phyloP scores from a whole-genome alignment of 2,113 vertebrate species.

The Vireo altiloquus region DNA sequence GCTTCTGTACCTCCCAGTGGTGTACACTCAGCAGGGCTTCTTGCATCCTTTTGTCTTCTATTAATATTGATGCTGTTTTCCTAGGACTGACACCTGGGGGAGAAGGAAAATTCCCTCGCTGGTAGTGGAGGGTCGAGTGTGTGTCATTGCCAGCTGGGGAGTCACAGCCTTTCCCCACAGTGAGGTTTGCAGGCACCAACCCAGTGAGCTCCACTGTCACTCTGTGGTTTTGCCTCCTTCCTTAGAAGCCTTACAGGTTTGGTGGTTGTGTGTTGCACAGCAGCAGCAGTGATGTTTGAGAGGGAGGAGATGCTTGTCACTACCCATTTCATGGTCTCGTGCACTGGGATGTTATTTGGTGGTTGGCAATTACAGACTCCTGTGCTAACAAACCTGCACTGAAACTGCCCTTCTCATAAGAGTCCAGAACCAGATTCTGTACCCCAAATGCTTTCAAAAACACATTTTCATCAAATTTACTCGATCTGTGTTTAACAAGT shows the following conservation, averaged over 20 bases:
- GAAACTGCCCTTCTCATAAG: not conserved
- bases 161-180: not conserved
- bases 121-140: not conserved
- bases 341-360: not conserved
- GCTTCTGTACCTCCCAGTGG: not conserved
- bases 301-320: not conserved
- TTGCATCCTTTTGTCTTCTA: not conserved
- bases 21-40: not conserved
- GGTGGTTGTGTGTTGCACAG: too few relatives aligned
- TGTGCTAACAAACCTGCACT: not conserved
- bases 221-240: not conserved
- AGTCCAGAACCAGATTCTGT: not conserved
- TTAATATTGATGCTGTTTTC: not conserved
- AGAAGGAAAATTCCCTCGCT: not conserved
- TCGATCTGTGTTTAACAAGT: not conserved
- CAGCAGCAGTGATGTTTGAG: accelerated
- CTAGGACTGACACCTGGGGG: not conserved
- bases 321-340: accelerated
- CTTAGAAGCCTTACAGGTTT: accelerated
- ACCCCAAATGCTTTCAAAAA: not conserved
- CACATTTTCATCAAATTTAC: not conserved
- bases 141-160: not conserved
- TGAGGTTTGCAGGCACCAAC: not conserved
- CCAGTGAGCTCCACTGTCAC: accelerated
- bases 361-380: not conserved